phyloP scores from a whole-genome alignment of 2,797 vertebrate genomes.

The Aeoliscus strigatus region DNA sequence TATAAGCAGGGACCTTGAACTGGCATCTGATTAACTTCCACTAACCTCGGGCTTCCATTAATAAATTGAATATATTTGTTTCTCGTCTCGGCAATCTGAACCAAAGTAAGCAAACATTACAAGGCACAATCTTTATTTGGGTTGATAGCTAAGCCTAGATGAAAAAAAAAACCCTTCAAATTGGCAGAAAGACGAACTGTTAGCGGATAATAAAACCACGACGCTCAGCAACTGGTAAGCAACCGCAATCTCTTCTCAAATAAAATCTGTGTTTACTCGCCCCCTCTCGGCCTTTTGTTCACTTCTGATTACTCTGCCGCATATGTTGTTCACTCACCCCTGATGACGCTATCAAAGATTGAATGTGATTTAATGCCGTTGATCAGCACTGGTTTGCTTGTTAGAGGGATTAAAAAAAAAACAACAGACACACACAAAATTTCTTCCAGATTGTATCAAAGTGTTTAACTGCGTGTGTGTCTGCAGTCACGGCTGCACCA shows the following conservation, averaged over 20 bases:
- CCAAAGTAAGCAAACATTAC: too few relatives aligned
- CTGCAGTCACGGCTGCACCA: too few relatives aligned
- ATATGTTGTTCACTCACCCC: conserved; percentile 24
- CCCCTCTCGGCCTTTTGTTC: conserved; percentile 11
- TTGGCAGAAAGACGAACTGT: conserved; percentile 4
- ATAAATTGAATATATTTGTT: too few relatives aligned
- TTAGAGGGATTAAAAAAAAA: conserved; percentile 54
- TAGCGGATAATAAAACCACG: conserved; percentile 19
- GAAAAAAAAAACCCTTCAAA: too few relatives aligned
- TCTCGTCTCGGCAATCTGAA: too few relatives aligned
- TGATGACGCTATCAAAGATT: conserved; percentile 38
- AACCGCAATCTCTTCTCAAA: conserved; percentile 9
- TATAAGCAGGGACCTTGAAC: conserved; percentile 4
- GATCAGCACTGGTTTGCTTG: conserved; percentile 37
- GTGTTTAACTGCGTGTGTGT: conserved; percentile 24
- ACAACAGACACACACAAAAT: too few relatives aligned
- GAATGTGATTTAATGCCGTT: conserved; percentile 43
- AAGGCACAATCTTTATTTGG: too few relatives aligned
- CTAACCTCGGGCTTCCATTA: too few relatives aligned
- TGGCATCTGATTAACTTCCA: too few relatives aligned
- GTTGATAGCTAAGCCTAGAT: too few relatives aligned
- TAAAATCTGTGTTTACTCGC: conserved; percentile 25
- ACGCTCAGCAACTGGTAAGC: background rate
- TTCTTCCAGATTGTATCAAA: conserved; percentile 36
- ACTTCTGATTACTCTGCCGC: conserved; percentile 32